phyloP scores from a whole-genome alignment of 2,888 invertebrate species.

The Eilema depressum region DNA sequence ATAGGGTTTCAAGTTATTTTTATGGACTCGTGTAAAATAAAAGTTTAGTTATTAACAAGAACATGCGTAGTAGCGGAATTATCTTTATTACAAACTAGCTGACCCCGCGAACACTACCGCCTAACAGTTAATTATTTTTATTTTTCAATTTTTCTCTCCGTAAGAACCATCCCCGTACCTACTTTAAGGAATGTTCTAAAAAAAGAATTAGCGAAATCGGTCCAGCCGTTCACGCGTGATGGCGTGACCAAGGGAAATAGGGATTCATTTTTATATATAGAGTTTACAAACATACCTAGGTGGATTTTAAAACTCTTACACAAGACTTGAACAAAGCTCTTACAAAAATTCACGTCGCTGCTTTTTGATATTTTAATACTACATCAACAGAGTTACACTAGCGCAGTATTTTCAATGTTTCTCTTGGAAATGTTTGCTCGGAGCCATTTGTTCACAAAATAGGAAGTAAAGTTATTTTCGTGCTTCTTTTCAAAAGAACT shows the following conservation, averaged over 20 bases:
- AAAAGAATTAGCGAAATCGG: too few relatives aligned
- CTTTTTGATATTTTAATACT: slow-evolving; percentile 43
- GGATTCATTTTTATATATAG: too few relatives aligned
- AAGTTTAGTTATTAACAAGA: neutral
- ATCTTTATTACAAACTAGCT: neutral
- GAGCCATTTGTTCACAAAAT: slow-evolving; percentile 75
- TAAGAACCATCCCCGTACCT: too few relatives aligned
- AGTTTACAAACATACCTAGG: neutral
- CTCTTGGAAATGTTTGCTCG: slow-evolving; percentile 59
- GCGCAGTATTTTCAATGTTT: slow-evolving; percentile 53
- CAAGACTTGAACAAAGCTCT: slow-evolving; percentile 8
- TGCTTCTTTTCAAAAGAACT: slow-evolving; percentile 63
- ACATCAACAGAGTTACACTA: slow-evolving; percentile 41
- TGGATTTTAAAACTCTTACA: slow-evolving; percentile 7
- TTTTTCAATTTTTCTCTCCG: too few relatives aligned
- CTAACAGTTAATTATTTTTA: too few relatives aligned
- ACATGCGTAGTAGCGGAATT: neutral
- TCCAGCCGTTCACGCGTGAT: too few relatives aligned
- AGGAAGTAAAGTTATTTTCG: slow-evolving; percentile 75
- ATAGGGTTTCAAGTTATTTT: too few relatives aligned
- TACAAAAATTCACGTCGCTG: slow-evolving; percentile 20
- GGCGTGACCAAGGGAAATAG: too few relatives aligned
- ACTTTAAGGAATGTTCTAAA: too few relatives aligned
- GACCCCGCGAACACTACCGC: too few relatives aligned
- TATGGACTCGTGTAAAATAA: too few relatives aligned